phyloP scores from a whole-genome alignment of 1,140 invertebrate species.

The Holcopasites calliopsidis region DNA sequence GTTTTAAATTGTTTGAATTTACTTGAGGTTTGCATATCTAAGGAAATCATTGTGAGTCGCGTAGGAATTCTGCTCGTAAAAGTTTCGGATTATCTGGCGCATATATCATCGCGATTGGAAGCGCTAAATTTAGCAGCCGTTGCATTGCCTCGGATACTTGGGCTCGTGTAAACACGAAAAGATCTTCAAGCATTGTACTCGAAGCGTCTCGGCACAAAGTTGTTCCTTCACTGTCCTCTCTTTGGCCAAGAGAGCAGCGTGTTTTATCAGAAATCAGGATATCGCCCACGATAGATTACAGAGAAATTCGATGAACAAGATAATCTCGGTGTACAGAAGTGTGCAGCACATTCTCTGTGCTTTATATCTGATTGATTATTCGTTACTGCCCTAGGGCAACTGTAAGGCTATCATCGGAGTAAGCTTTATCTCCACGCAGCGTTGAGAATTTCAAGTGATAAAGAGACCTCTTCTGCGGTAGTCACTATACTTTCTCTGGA shows the following conservation, averaged over 20 bases:
- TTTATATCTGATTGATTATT: not conserved
- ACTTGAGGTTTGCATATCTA: not conserved
- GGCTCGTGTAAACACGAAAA: too few species aligned
- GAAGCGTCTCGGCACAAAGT: not conserved
- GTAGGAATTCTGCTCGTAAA: not conserved
- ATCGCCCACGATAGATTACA: too few species aligned
- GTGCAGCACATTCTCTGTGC: not conserved
- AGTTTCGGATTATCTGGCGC: not conserved
- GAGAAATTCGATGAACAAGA: not conserved
- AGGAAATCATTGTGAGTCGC: not conserved
- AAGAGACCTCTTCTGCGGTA: not conserved
- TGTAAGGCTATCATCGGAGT: not conserved
- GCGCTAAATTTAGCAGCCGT: not conserved
- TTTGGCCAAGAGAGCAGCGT: too few species aligned
- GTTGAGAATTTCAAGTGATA: not conserved
- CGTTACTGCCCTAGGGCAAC: conserved; percentile 20
- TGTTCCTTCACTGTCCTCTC: not conserved
- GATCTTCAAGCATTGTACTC: not conserved
- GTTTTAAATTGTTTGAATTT: too few species aligned
- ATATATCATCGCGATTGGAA: not conserved
- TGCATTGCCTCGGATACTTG: not conserved
- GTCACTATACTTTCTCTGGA: not conserved
- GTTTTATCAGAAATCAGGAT: too few species aligned
- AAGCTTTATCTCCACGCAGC: not conserved
- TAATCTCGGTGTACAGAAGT: not conserved